Base-by-base conservation (phyloP, 2,888 invertebrate species). In the Spodoptera picta region DNA sequence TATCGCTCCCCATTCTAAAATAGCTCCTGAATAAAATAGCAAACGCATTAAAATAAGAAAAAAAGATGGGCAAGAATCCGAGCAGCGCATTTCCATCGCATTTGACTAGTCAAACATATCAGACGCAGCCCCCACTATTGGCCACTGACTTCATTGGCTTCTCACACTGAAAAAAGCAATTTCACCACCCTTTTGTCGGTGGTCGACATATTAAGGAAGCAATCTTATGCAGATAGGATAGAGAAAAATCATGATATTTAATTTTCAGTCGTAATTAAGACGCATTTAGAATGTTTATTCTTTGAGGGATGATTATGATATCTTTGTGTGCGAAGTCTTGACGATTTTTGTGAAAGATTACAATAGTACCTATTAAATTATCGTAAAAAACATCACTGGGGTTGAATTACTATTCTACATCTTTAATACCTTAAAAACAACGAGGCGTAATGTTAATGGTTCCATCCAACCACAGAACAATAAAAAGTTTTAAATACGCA, bases 41-140 rank as follows among this genome's bases (percentile, higher is more conserved):
- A 73, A 80, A 84, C 85, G 86, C 87, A 87, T 87, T 60, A 42
- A 47, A 69, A 85, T 82, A 87, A 10, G 0, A 87, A 27, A 43
- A 61, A 27, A 45, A 74, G 79, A 68, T 80, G 80, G 77, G 71
- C 81, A 83, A 80, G 81, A 81, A 80, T 83, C 83, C 79, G 81
- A 86, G 81, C 83, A 49, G 68, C 86, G 82, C 84, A 90, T 91
- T 92, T 90, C 93, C 93, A 93, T 94, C 88, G 91, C 91, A 93
- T 94, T 94, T 93, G 93, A 92, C 93, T 94, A 93, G 86, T 83
- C 91, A 93, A 94, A 93, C 92, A 91, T 91, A 92, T 92, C 90
- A 90, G 87, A 77, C 83, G 65, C 75, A 73, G 75, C 73, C 81
- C 77, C 85, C 89, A 92, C 93, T 92, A 92, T 92, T 89, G 87